Percentiles rank a stretch among this genome's conserved stretches.
Evolutionary conservation across 2,797 vertebrate species (phyloP).

Genomic region (Pempheris klunzingeri): DNA sequence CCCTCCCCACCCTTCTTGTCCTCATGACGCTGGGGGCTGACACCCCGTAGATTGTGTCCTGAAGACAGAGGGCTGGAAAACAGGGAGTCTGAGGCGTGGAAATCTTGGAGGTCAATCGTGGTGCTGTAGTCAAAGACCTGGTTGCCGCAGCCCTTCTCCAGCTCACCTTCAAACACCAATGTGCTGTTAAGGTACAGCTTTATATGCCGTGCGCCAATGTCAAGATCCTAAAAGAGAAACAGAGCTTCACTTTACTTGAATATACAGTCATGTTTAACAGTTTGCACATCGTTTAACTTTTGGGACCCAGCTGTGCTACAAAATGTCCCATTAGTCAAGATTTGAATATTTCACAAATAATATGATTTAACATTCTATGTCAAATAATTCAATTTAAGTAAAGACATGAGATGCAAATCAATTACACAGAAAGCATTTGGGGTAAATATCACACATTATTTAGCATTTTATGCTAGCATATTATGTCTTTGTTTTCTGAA

Average conservation of each 20-base stretch:
- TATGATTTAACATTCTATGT: too few relatives aligned
- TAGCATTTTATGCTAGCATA: not conserved
- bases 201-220: slow-evolving; percentile 89
- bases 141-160: slow-evolving; percentile 89
- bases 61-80: slow-evolving; percentile 81
- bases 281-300: not conserved
- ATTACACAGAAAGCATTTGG: not conserved
- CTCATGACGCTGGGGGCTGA: slow-evolving; percentile 56
- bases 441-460: not conserved
- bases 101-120: slow-evolving; percentile 82
- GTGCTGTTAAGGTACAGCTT: slow-evolving; percentile 92
- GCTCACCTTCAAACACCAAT: slow-evolving; percentile 90
- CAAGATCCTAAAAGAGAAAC: slow-evolving; percentile 86
- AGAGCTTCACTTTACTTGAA: slow-evolving; percentile 20
- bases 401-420: not conserved
- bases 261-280: not conserved
- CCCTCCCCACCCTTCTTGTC: slow-evolving; percentile 52
- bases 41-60: slow-evolving; percentile 72
- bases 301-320: not conserved
- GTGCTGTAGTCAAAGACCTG: slow-evolving; percentile 86
- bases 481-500: not conserved
- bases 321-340: not conserved
- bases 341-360: not conserved
- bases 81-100: slow-evolving; percentile 72
- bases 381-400: too few relatives aligned